Percentiles rank a stretch among this genome's conserved stretches.
Conservation (phyloP, 2,888 invertebrate genomes). For the Athalia rosae region DNA sequence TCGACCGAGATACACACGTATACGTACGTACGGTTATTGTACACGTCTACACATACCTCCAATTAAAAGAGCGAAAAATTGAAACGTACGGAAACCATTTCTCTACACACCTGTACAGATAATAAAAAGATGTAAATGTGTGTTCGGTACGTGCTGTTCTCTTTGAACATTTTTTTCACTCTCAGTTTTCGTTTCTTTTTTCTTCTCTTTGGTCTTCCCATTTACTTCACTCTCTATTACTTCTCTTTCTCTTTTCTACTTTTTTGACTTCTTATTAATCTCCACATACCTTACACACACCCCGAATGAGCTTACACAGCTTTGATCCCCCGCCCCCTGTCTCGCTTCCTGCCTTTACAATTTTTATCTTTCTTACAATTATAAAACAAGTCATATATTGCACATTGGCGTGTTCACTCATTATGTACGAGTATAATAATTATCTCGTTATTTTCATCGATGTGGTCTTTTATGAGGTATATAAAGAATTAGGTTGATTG, state of each 20-base stretch:
- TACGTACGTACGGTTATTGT: not conserved
- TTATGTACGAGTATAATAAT: no score
- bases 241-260: not conserved
- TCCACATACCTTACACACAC: not conserved
- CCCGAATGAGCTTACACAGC: not conserved
- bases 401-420: no score
- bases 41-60: not conserved
- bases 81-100: slow-evolving; percentile 14
- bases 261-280: not conserved
- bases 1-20: slow-evolving; percentile 1
- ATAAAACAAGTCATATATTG: no score
- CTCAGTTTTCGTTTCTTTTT: not conserved
- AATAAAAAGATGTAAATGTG: not conserved
- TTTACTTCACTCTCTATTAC: not conserved
- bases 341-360: no score
- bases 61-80: slow-evolving; percentile 36
- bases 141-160: not conserved
- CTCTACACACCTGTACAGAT: not conserved
- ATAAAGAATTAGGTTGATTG: no score
- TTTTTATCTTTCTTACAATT: no score
- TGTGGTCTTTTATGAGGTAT: no score
- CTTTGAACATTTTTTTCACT: slow-evolving; percentile 12
- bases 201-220: not conserved
- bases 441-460: no score
- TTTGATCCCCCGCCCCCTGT: no score